These are phyloP conservation scores for Leucophora obtusa DNA, from an alignment of 2,888 invertebrate genomes.

Conservation along the genomic window DNA sequence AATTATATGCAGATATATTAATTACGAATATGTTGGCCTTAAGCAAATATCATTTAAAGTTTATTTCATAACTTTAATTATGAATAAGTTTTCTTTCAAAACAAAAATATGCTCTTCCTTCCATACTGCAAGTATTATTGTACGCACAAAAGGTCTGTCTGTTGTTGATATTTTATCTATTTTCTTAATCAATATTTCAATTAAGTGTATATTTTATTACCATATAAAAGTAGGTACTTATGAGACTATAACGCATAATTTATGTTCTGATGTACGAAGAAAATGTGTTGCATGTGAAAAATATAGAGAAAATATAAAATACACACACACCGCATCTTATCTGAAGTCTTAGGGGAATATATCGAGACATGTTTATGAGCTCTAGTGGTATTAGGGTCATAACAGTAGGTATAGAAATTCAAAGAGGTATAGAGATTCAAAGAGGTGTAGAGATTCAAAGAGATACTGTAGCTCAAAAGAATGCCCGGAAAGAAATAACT, in stretches of 20 bases:
- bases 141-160: not conserved
- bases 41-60: not conserved
- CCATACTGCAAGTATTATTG: too few species aligned
- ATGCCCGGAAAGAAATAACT: not conserved
- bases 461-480: not conserved
- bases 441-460: too few species aligned
- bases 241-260: conserved; percentile 15
- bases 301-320: not conserved
- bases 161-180: conserved; percentile 28
- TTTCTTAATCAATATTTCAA: conserved; percentile 59
- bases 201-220: conserved; percentile 47
- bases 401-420: too few species aligned
- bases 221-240: conserved; percentile 7
- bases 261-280: not conserved
- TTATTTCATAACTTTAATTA: not conserved
- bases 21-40: not conserved
- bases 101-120: not conserved
- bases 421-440: too few species aligned
- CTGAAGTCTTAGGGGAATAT: conserved; percentile 1
- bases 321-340: not conserved
- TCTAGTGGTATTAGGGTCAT: not conserved
- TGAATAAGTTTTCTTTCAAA: not conserved
- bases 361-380: not conserved
- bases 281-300: not conserved
- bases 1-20: not conserved